Evolutionary conservation across 2,797 vertebrate species (phyloP).

Genomic region (Catharus ustulatus): DNA sequence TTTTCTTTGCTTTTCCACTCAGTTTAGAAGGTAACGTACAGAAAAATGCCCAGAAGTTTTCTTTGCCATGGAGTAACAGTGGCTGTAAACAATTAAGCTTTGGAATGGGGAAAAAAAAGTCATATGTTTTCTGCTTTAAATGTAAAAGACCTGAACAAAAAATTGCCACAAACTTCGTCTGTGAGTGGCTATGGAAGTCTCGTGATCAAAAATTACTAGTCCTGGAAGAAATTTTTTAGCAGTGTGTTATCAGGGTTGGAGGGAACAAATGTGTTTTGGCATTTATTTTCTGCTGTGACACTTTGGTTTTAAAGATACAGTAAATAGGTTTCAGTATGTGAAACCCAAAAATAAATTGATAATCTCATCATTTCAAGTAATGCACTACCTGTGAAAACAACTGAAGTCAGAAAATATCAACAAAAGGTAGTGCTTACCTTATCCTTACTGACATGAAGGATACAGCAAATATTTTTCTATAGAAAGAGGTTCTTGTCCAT

Average conservation of each 20-base stretch:
- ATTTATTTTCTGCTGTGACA: neutral
- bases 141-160: neutral
- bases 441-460: neutral
- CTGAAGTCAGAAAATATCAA: neutral
- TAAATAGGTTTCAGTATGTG: neutral
- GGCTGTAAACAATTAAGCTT: neutral
- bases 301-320: neutral
- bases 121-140: neutral
- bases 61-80: neutral
- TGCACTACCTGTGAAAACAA: neutral
- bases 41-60: neutral
- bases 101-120: neutral
- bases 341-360: neutral
- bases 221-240: neutral
- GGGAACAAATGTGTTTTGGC: neutral
- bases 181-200: neutral
- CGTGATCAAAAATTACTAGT: neutral
- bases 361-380: neutral
- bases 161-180: neutral
- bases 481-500: neutral
- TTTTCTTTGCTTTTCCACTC: neutral
- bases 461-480: accelerated
- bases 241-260: neutral
- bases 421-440: neutral
- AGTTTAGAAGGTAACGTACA: neutral